A percentile compares a stretch with the other conserved stretches of the same genome.
phyloP scores from a whole-genome alignment of 2,888 invertebrate species.

The Cosmorhoe ocellata region DNA sequence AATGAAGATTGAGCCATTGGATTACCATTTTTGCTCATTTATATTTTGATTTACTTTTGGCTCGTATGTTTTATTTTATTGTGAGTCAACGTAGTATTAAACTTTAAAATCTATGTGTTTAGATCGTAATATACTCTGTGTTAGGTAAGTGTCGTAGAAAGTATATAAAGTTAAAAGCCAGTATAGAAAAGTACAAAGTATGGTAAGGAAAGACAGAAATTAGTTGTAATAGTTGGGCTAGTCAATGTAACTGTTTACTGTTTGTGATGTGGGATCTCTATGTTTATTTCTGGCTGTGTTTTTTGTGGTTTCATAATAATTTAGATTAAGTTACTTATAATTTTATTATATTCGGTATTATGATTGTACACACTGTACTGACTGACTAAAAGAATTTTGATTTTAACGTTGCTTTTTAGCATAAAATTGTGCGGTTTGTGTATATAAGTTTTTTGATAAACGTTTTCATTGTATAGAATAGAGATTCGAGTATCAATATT shows the following conservation, averaged over 20 bases:
- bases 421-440: too few relatives aligned
- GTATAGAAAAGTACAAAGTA: constrained; percentile 37
- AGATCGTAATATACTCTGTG: constrained; percentile 46
- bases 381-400: too few relatives aligned
- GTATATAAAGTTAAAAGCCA: constrained; percentile 23
- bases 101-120: constrained; percentile 43
- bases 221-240: constrained; percentile 39
- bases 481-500: constrained; percentile 6
- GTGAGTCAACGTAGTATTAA: constrained; percentile 21
- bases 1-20: constrained; percentile 57
- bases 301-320: constrained; percentile 33
- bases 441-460: too few relatives aligned
- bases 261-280: constrained; percentile 57
- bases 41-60: constrained; percentile 8
- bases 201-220: constrained; percentile 24
- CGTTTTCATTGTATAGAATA: too few relatives aligned
- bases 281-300: constrained; percentile 60
- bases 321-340: constrained; percentile 15
- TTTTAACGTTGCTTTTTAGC: too few relatives aligned
- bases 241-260: constrained; percentile 41
- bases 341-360: neutral
- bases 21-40: constrained; percentile 14
- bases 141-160: constrained; percentile 29
- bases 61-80: constrained; percentile 12
- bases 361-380: too few relatives aligned